These are phyloP conservation scores for Macrobrachium rosenbergii DNA, from an alignment of 1,140 invertebrate genomes.

Conservation along the genomic window DNA sequence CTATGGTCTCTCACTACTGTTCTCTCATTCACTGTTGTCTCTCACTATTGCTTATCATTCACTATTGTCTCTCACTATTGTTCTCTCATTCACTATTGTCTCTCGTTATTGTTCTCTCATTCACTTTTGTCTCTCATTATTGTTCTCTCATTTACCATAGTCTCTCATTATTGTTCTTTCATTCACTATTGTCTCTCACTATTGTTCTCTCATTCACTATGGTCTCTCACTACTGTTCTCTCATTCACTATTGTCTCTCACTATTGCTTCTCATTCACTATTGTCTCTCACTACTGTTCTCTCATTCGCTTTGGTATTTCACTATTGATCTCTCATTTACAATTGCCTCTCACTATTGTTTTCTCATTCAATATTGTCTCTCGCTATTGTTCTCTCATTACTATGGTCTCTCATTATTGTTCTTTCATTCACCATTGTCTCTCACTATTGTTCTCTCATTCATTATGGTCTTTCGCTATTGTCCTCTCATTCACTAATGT, in stretches of 20 bases:
- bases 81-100: not conserved
- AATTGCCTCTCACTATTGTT: not conserved
- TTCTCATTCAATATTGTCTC: not conserved
- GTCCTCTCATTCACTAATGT: not conserved
- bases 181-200: not conserved
- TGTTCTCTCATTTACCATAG: not conserved
- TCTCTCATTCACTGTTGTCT: not conserved
- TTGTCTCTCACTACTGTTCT: not conserved
- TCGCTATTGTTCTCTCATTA: too few relatives aligned
- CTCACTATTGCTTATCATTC: not conserved
- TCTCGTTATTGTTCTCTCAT: not conserved
- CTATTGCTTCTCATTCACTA: not conserved
- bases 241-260: not conserved
- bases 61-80: not conserved
- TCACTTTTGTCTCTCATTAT: slow-evolving; percentile 6
- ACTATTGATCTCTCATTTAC: not conserved
- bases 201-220: not conserved
- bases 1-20: not conserved
- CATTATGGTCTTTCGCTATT: not conserved
- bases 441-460: not conserved
- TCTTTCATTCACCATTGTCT: not conserved
- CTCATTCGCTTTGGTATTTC: not conserved
- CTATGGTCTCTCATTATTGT: not conserved
- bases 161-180: not conserved
- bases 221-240: not conserved